phyloP scores from a whole-genome alignment of 2,113 vertebrate species.

The Podilymbus podiceps region DNA sequence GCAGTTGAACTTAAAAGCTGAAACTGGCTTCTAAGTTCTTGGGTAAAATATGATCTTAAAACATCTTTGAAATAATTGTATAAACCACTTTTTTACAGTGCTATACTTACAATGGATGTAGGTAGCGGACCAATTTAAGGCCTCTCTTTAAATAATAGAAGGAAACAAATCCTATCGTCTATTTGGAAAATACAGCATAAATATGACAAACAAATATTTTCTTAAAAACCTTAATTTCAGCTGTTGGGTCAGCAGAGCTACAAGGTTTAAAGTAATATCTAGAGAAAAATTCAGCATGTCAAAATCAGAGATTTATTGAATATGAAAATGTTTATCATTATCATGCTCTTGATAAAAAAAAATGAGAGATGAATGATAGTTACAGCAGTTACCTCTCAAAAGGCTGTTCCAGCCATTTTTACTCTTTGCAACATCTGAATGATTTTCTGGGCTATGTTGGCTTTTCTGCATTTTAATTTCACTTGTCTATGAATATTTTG shows the following conservation, averaged over 20 bases:
- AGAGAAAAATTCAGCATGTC: background rate
- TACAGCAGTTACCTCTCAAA: background rate
- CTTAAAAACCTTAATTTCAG: background rate
- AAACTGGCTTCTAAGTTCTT: background rate
- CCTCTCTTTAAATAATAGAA: background rate
- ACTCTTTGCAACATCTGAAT: background rate
- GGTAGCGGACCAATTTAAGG: background rate
- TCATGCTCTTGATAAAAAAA: background rate
- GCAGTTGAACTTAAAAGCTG: background rate
- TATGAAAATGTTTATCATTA: background rate
- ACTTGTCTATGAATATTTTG: background rate
- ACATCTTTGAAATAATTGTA: background rate
- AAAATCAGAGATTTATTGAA: background rate
- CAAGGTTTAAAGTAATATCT: background rate
- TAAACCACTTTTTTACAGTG: background rate
- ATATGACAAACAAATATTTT: background rate
- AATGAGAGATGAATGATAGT: background rate
- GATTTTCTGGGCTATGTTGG: background rate
- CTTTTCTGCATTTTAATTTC: background rate
- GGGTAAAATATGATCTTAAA: background rate
- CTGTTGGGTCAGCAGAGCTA: background rate
- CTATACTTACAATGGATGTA: background rate
- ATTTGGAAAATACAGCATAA: background rate
- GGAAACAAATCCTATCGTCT: background rate
- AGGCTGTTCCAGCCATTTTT: background rate